Base-by-base conservation (phyloP, 2,888 invertebrate species). In the Ferdinandea cuprea region DNA sequence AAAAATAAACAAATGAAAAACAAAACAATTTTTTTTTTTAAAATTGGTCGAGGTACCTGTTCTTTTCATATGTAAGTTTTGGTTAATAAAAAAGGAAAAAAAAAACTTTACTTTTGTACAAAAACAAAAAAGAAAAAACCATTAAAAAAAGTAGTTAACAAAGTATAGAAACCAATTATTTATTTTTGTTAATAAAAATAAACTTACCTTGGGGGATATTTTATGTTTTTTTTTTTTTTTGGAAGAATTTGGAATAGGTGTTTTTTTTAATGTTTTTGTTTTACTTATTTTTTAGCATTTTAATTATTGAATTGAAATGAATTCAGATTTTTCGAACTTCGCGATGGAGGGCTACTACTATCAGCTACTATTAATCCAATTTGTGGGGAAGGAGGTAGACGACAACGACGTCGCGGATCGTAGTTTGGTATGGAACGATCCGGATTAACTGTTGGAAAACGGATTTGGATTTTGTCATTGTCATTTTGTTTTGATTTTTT, bases 371-470 rank as follows among this genome's bases (percentile, higher is more conserved):
- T 77, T 66, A 87, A 89, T 89, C 89, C 89, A 88, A 89, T 88
- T 68, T 83, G 85, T 78, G 85, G 76, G 79, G 85, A 83, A 74
- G 84, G 85, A 85, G 85, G 85, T 74, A 74, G 86, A 77, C 65
- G 76, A 83, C 81, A 81, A 83, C 86, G 89, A 88, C 89, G 89
- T 87, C 89, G 87, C 86, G 88, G 88, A 88, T 89, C 89, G 86
- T 89, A 87, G 86, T 89, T 88, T 85, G 87, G 86, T 87, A 87
- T 86, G 84, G 86, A 86, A 73, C 80, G 81, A 79, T 74, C 88
- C 87, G 88, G 88, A 86, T 88, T 86, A 88, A 89, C 88, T 89
- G 88, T 89, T 88, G 88, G 89, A 88, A 88, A 89, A 89, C 86
- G 89, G 87, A 87, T 81, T 87, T 87, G 86, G 87, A 68, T 71